Conservation (phyloP, 2,888 invertebrate species). For the Philonicus albiceps region DNA sequence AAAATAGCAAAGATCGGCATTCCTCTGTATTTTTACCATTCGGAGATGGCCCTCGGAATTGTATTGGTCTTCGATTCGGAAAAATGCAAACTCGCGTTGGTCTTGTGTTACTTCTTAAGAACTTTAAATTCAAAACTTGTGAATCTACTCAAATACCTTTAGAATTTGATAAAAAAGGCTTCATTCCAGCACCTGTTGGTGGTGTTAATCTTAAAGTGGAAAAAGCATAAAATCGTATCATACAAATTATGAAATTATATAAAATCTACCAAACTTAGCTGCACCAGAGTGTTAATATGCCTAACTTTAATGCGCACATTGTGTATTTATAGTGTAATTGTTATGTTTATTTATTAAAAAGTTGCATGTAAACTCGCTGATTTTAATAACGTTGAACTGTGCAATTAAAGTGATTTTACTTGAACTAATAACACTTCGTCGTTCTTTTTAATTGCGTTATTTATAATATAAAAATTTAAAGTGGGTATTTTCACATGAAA, state of each 20-base stretch:
- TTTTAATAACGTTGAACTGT: background rate
- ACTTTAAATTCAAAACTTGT: conserved; percentile 51
- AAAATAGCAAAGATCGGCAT: conserved; percentile 49
- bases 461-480: too few species aligned
- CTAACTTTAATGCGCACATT: background rate
- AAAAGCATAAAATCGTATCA: conserved; percentile 50
- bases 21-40: conserved; percentile 60
- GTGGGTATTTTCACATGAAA: too few species aligned
- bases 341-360: background rate
- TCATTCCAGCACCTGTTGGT: conserved; percentile 10
- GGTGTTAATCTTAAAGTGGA: conserved; percentile 29
- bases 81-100: conserved; percentile 57
- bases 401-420: background rate
- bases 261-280: too few species aligned
- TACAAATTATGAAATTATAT: background rate
- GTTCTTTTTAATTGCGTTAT: too few species aligned
- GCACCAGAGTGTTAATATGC: too few species aligned
- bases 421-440: too few species aligned
- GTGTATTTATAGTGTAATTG: background rate
- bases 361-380: background rate
- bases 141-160: conserved; percentile 46
- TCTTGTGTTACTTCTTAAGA: conserved; percentile 53
- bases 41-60: conserved; percentile 58
- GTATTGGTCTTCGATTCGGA: conserved; percentile 57
- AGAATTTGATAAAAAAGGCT: background rate